Evolutionary conservation across 2,113 vertebrate species (phyloP), one percentile per base, ranked within the genome.

Genomic region (Craseonycteris thonglongyai): DNA sequence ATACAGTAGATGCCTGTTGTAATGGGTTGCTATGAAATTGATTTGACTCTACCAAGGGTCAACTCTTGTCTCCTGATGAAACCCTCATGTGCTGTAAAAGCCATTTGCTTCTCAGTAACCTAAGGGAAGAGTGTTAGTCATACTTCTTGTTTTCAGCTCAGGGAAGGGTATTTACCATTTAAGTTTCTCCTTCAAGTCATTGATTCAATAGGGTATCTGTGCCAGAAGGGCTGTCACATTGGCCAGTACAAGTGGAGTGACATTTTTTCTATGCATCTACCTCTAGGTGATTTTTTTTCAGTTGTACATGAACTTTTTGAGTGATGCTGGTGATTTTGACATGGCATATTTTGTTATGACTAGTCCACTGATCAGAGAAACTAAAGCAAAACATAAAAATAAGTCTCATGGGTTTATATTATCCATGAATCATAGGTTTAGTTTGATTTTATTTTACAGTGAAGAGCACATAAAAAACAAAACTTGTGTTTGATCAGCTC

Each of bases 1-100:
- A 92, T 88, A 95, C 38, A 86, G 81, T 74, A 95, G 81, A 83
- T 0, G 38, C 68, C 91, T 91, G 3, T 89, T 92, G 63, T 91
- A 95, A 96, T 92, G 75, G 95, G 89, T 87, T 83, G 58, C 89
- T 93, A 94, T 80, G 79, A 96, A 94, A 91, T 72, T 93, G 95
- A 94, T 93, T 95, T 96, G 96, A 90, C 86, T 96, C 71, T 83
- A 91, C 47, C n/a, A 83, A 91, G 87, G 89, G 90, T 96, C 94
- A 96, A 59, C 84, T 89, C 83, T 80, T 59, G 21, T 80, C 90
- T 84, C 83, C 66, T 56, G 69, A 89, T 61, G 78, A 95, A 94
- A 66, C 51, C 33, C 28, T 94, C 58, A 42, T 19, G 11, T 56
- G 61, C 21, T 88, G 76, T 96, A 96, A 96, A 94, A 92, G 69